Conservation (phyloP, 2,888 invertebrate genomes). For the Drosophila longiperda region DNA sequence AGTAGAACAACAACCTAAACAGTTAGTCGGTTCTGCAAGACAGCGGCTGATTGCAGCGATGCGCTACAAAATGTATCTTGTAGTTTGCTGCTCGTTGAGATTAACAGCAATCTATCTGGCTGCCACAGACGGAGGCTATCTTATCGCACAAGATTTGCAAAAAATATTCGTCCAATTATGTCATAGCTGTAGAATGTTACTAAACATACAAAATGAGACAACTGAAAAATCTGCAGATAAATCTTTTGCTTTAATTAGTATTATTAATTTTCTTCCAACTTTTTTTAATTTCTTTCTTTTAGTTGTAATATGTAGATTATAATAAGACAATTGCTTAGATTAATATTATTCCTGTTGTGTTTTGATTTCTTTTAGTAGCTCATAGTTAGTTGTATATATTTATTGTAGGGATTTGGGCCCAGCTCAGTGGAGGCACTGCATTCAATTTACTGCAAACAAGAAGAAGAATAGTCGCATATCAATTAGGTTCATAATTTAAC, state of each 20-base stretch:
- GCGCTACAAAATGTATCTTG: slow-evolving; percentile 63
- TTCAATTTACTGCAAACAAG: slow-evolving; percentile 79
- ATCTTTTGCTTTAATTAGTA: slow-evolving; percentile 59
- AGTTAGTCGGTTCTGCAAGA: slow-evolving; percentile 77
- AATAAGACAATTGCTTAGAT: slow-evolving; percentile 38
- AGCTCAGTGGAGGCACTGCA: slow-evolving; percentile 41
- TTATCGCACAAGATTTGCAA: slow-evolving; percentile 56
- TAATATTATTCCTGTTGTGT: slow-evolving; percentile 19
- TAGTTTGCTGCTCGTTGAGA: slow-evolving; percentile 48
- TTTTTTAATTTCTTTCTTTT: slow-evolving; percentile 14
- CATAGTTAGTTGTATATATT: slow-evolving; percentile 47
- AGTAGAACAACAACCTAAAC: slow-evolving; percentile 46
- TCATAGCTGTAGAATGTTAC: slow-evolving; percentile 61
- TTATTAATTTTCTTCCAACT: slow-evolving; percentile 49
- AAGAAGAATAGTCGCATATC: slow-evolving; percentile 59
- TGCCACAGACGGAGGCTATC: slow-evolving; percentile 39
- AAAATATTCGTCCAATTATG: slow-evolving; percentile 68
- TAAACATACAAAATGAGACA: slow-evolving; percentile 36
- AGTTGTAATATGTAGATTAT: slow-evolving; percentile 31
- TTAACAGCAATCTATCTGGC: slow-evolving; percentile 41
- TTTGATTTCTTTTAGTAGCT: slow-evolving; percentile 40
- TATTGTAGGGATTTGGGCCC: slow-evolving; percentile 29
- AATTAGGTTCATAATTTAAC: slow-evolving; percentile 43
- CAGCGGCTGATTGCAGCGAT: slow-evolving; percentile 59
- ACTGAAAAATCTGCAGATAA: slow-evolving; percentile 15